Evolutionary conservation across 1,140 invertebrate genomes (phyloP), one percentile per base, ranked within the genome.

Genomic region (Tenebrio molitor): DNA sequence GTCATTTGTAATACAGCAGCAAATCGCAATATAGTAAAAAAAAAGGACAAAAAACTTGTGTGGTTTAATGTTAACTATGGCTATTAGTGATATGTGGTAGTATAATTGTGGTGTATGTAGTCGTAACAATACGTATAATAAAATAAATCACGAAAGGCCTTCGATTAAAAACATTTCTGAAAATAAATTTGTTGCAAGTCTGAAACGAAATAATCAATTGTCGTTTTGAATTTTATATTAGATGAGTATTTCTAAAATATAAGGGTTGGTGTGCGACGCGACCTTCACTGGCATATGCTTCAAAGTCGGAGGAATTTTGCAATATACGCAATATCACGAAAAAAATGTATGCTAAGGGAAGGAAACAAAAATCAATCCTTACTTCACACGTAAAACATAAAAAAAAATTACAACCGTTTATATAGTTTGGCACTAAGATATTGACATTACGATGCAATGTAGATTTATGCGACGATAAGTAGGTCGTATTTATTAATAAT

Each of bases 311-410:
- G 4, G 12, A 39, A 53, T 25, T 21, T 25, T 53, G 46, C 46
- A 12, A n/a, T 23, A 8, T 29, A 53, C 10, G 19, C 46, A 53
- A 53, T 53, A 53, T 53, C 19, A 53, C 44, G 6, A 25, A 46
- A 46, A 14, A 17, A 19, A 46, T 19, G 19, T 19, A 46, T 16
- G 42, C 8, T 29, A 29, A 17, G 17, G 44, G 21, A 50, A 50
- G 44, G 16, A 50, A 50, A 58, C 21, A 58, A 58, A 58, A 58
- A 58, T 58, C 50, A 58, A 58, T 58, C 50, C 8, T 12, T 25
- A 23, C 23, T 12, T 12, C 14, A 17, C 12, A 14, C 12, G 14
- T 58, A 58, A 58, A 29, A 58, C 25, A 39, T 39, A 39, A 39
- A 12, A 12, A 39, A 12, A 39, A 39, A 39, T 7, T n/a, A 39